Percentiles rank a stretch among this genome's conserved stretches.
phyloP scores from a whole-genome alignment of 1,140 invertebrate genomes.

The Adoxophyes honmai region DNA sequence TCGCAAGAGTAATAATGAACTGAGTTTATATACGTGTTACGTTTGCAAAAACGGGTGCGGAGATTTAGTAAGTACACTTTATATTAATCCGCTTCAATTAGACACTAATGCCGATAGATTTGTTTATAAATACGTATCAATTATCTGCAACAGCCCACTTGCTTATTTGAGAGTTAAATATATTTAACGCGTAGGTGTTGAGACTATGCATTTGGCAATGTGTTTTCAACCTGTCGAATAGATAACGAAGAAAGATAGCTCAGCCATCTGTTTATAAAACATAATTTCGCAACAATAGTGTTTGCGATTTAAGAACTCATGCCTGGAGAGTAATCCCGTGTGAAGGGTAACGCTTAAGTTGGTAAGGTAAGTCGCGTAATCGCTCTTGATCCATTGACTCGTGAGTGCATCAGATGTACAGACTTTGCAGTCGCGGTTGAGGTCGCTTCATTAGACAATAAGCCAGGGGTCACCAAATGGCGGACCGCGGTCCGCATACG shows the following conservation, averaged over 20 bases:
- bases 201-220: no score
- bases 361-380: background rate
- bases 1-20: background rate
- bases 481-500: no score
- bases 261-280: no score
- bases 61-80: constrained; percentile 1
- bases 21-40: constrained; percentile 9
- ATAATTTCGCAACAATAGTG: no score
- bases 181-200: background rate
- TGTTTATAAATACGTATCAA: constrained; percentile 9
- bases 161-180: background rate
- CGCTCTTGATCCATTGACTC: background rate
- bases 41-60: constrained; percentile 6
- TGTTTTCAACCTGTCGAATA: no score
- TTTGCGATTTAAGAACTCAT: no score
- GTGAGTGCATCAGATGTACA: background rate
- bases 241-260: no score
- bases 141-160: background rate
- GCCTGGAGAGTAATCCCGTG: no score
- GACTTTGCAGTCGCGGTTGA: background rate
- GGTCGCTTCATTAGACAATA: background rate
- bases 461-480: no score
- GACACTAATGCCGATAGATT: constrained; percentile 7
- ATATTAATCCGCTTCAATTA: constrained; percentile 9
- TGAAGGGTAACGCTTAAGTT: no score